Evolutionary conservation across 2,888 invertebrate genomes (phyloP), one percentile per base, ranked within the genome.

Genomic region (Ellobium chinense): DNA sequence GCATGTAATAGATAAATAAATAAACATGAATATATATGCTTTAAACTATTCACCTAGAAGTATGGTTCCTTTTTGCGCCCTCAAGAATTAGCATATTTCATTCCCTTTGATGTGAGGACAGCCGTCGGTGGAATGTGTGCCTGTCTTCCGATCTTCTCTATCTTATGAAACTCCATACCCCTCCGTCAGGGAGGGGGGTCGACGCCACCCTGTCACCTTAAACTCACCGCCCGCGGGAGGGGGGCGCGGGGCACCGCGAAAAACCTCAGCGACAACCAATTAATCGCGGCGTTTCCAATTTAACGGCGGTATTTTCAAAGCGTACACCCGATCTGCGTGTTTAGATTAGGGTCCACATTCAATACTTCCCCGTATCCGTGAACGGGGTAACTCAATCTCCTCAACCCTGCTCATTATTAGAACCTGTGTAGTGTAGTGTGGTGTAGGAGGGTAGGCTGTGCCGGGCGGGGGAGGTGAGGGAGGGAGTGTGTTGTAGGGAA

Each of bases 231-330:
- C 72, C 58, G 58, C 14, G 58, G 58, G 24, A n/a, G n/a, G 58
- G n/a, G 18, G 18, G n/a, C 14, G n/a, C 14, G 58, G n/a, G 72
- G 58, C 36, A 18, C 46, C 7, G 9, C 7, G 46, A 46, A 46
- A 72, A 60, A 72, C 58, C 54, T n/a, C 65, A 65, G 65, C 39
- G 77, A 77, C 77, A 77, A 66, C 66, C 58, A 77, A 77, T 77
- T 77, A 77, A 77, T 77, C 68, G 68, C 37, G 68, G 58, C 68
- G 77, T 77, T 77, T 77, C 77, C 77, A 77, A 77, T 77, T 77
- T 77, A 77, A 66, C 58, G 58, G 29, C 58, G 77, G 77, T 63
- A 76, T 76, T 54, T 76, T 76, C 66, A 76, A 29, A 66, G 46
- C 56, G 66, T 76, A 66, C 66, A 76, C 56, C 56, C 76, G 66